Conservation (phyloP, 1,140 invertebrate genomes). For the Formica exsecta region DNA sequence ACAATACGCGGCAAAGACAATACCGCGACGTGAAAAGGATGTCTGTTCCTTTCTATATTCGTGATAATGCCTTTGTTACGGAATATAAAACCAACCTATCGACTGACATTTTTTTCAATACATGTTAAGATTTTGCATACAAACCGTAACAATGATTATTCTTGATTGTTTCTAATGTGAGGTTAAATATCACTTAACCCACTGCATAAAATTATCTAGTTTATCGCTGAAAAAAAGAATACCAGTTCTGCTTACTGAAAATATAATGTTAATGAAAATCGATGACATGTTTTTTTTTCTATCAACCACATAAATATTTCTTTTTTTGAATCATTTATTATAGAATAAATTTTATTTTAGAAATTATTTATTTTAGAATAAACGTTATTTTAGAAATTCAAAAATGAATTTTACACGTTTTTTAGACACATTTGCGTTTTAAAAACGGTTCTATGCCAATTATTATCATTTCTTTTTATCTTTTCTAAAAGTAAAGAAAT, state of each 20-base stretch:
- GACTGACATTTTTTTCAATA: slow-evolving; percentile 17
- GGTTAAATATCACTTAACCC: neutral
- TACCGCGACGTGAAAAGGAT: slow-evolving; percentile 37
- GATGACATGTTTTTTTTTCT: neutral
- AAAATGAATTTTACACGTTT: neutral
- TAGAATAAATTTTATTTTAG: neutral
- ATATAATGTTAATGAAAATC: neutral
- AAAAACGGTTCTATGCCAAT: neutral
- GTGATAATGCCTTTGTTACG: slow-evolving; percentile 16
- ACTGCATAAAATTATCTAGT: neutral
- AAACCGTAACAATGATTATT: slow-evolving; percentile 1
- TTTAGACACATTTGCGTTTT: neutral
- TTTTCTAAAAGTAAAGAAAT: neutral
- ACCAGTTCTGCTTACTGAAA: neutral
- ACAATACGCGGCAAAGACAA: slow-evolving; percentile 43
- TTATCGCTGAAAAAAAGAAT: neutral
- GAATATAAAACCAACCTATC: neutral
- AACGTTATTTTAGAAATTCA: neutral
- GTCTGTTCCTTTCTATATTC: slow-evolving; percentile 6
- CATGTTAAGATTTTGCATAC: neutral
- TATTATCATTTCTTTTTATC: neutral
- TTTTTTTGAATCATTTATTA: neutral
- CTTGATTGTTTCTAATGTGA: neutral
- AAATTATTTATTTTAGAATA: neutral
- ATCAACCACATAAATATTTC: neutral